Evolutionary conservation across 2,113 vertebrate species (phyloP).

Genomic region (Girardinichthys multiradiatus): DNA sequence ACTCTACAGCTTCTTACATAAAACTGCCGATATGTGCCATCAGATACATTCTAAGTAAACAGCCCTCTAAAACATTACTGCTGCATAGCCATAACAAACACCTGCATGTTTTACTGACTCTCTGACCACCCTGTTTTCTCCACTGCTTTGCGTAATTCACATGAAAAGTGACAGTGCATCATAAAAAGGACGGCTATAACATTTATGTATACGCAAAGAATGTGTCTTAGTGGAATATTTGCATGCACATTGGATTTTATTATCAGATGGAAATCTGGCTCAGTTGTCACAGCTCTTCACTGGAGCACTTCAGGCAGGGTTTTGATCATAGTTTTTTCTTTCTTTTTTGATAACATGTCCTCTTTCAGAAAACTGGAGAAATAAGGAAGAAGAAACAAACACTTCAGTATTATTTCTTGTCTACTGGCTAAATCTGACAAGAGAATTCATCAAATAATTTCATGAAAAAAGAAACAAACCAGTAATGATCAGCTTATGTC

Average conservation of each 20-base stretch:
- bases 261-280: conserved; percentile 3
- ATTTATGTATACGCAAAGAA: background rate
- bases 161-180: conserved; percentile 11
- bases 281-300: background rate
- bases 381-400: background rate
- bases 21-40: background rate
- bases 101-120: conserved; percentile 40
- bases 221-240: background rate
- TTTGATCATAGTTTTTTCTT: background rate
- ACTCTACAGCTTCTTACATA: background rate
- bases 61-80: conserved; percentile 16
- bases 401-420: background rate
- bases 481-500: too few relatives aligned
- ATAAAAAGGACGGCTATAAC: conserved; percentile 13
- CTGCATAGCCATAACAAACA: conserved; percentile 4
- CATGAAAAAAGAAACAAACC: too few relatives aligned
- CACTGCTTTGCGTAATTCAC: conserved; percentile 13
- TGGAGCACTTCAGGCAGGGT: background rate
- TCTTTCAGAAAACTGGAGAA: background rate
- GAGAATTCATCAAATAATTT: too few relatives aligned
- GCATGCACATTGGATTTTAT: conserved; percentile 21
- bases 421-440: background rate
- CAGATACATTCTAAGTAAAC: conserved; percentile 6
- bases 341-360: background rate
- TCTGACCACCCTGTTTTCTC: conserved; percentile 18